Evolutionary conservation across 1,140 invertebrate genomes (phyloP).

Genomic region (Artemia franciscana): DNA sequence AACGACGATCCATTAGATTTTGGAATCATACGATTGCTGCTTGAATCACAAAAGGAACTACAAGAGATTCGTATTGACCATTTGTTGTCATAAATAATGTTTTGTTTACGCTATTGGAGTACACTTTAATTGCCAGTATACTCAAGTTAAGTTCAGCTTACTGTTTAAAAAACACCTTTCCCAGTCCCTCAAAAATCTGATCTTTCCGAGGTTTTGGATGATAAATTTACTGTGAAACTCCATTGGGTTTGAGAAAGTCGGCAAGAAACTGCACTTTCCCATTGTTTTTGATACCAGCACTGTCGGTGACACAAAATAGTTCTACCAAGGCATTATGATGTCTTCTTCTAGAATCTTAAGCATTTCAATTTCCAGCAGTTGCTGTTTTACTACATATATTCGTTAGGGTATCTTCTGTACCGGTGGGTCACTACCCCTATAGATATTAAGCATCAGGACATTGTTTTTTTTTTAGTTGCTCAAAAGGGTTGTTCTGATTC

Average conservation of each 20-base stretch:
- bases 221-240: constrained; percentile 20
- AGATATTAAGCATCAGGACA: constrained; percentile 4
- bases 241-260: constrained; percentile 24
- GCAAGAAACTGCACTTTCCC: constrained; percentile 19
- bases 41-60: not conserved
- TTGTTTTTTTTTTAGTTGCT: not conserved
- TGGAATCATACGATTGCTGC: not conserved
- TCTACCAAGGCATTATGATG: constrained; percentile 1
- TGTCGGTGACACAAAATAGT: constrained; percentile 3
- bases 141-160: too few species aligned
- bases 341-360: constrained; percentile 3
- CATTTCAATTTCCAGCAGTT: not conserved
- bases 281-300: constrained; percentile 11
- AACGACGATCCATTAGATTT: not conserved
- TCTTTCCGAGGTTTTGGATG: too few species aligned
- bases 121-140: not conserved
- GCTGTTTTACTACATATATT: constrained; percentile 1
- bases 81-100: not conserved
- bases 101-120: not conserved
- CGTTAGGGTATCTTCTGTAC: constrained; percentile 2
- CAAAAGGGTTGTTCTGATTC: not conserved
- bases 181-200: too few species aligned
- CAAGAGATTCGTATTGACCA: not conserved
- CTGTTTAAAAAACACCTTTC: too few species aligned
- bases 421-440: constrained; percentile 1